Conservation (phyloP, 1,140 invertebrate species). For the Lepidurus apus region DNA sequence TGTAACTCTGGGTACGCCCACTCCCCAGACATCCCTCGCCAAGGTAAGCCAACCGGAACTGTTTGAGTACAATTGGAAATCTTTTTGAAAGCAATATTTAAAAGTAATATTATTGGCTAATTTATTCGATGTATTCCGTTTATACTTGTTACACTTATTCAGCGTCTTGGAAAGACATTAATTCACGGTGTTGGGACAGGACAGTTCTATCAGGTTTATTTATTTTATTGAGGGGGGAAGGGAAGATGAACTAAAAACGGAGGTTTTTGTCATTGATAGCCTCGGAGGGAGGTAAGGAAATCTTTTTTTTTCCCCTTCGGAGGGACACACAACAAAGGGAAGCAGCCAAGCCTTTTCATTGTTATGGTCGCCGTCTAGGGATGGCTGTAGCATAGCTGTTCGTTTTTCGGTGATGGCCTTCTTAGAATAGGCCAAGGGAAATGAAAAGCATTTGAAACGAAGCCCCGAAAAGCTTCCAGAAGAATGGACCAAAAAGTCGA, state of each 20-base stretch:
- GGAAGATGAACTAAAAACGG: neutral
- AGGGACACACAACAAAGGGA: neutral
- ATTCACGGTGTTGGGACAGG: too few relatives aligned
- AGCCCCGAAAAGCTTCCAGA: neutral
- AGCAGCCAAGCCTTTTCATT: slow-evolving; percentile 18
- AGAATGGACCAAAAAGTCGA: neutral
- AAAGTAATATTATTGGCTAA: too few relatives aligned
- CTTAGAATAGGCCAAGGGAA: slow-evolving; percentile 21
- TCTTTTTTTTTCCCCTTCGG: neutral
- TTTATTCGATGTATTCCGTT: too few relatives aligned
- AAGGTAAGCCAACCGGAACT: slow-evolving; percentile 57
- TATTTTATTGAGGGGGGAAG: neutral
- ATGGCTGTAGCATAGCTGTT: neutral
- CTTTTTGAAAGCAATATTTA: too few relatives aligned
- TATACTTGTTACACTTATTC: too few relatives aligned
- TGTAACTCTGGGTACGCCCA: slow-evolving; percentile 55
- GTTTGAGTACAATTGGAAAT: too few relatives aligned
- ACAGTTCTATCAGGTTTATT: too few relatives aligned
- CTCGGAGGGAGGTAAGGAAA: neutral
- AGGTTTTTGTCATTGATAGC: neutral
- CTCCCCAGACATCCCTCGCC: slow-evolving; percentile 54
- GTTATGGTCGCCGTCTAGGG: neutral
- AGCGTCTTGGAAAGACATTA: too few relatives aligned
- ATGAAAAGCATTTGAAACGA: neutral
- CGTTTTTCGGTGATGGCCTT: neutral